Base-by-base conservation (phyloP, 37 sponge, comb jelly and placozoan species). In the Petrosia ficiformis region DNA sequence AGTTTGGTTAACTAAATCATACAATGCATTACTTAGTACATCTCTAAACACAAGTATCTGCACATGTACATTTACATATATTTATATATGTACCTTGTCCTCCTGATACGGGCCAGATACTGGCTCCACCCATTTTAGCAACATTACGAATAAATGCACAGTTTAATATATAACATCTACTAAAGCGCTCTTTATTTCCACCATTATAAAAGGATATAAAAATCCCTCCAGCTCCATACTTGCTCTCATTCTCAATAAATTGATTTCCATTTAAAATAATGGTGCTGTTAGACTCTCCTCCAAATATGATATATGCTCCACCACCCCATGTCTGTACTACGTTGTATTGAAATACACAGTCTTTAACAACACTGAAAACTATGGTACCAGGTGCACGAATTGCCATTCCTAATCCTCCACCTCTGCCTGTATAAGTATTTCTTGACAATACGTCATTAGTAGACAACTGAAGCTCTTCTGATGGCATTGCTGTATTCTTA, bases 291-390 rank as follows among this genome's bases (percentile, higher is more conserved):
- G 41, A n/a, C 8, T 54, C 10, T 4, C 68, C 66, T 67, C 31
- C 41, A 39, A 67, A 52, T 16, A 33, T 59, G 25, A 74, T 54
- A 39, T 82, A 82, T 38, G 74, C 5, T 28, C 82, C 82, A 57
- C 82, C 82, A 26, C 75, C 82, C 31, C 44, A 67, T 26, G 68
- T 31, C 70, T 19, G 41, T 11, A 75, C 82, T 63, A 36, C 30
- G 59, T 74, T 82, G 1, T 74, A 59, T 58, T 37, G 39, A 67
- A 82, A 44, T 24, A 31, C 26, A 5, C 69, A 75, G 31, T 75
- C 43, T 34, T 19, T 39, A 6, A 68, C 24, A 6, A 36, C 10
- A 16, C 39, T 40, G 4, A 22, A 6, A 14, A 68, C 42, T 36
- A 8, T 30, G 8, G 6, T 36, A 30, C 4, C 34, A 40, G 37